Conservation (phyloP, 2,113 vertebrate genomes). For the Myotis yumanensis region DNA sequence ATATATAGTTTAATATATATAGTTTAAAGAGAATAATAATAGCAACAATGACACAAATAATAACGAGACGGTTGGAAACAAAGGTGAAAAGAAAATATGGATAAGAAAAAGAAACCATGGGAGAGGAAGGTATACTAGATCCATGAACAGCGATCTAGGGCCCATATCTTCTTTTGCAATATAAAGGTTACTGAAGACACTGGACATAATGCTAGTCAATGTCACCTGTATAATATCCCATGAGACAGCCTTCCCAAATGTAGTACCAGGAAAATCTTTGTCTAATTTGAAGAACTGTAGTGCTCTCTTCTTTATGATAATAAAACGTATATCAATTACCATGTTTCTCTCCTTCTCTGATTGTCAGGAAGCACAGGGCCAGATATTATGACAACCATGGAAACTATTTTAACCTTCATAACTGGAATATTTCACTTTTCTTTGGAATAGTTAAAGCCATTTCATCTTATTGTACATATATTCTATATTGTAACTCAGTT, state of each 20-base stretch:
- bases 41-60: neutral
- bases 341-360: neutral
- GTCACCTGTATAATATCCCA: neutral
- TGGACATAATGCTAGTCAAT: neutral
- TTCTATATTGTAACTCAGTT: neutral
- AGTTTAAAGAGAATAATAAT: neutral
- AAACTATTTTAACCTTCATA: conserved; percentile 20
- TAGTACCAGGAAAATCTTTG: conserved; percentile 17
- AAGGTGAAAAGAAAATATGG: neutral
- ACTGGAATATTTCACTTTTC: conserved; percentile 20
- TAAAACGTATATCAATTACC: neutral
- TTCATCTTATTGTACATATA: neutral
- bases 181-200: neutral
- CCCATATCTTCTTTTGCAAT: neutral
- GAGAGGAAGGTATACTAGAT: neutral
- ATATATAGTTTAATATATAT: neutral
- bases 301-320: conserved; percentile 1
- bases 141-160: neutral
- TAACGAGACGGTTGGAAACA: neutral
- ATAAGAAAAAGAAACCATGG: neutral
- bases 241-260: neutral
- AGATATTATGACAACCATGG: neutral
- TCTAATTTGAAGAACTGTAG: conserved; percentile 10
- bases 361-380: neutral
- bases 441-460: neutral